phyloP scores from a whole-genome alignment of 2,113 vertebrate genomes.

The Hirundichthys speculiger region DNA sequence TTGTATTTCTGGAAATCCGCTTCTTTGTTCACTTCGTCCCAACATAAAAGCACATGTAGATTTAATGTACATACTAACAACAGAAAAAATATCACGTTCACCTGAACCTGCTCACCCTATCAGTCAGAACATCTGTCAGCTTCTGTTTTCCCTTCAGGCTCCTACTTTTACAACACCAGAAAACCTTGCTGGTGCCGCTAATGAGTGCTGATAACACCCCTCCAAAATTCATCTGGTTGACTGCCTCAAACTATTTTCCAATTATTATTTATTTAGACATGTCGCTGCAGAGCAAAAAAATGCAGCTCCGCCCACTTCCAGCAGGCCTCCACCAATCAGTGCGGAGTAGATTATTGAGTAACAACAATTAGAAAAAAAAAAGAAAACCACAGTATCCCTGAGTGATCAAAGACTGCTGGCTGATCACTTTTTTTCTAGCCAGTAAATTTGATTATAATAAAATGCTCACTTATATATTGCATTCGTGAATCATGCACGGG shows the following conservation, averaged over 20 bases:
- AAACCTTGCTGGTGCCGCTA: slow-evolving; percentile 47
- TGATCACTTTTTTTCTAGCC: neutral
- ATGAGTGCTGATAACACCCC: slow-evolving; percentile 51
- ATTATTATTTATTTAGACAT: slow-evolving; percentile 33
- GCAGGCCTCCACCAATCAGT: slow-evolving; percentile 30
- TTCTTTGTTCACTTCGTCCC: too few species aligned
- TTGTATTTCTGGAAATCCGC: too few species aligned
- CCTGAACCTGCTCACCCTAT: slow-evolving; percentile 35
- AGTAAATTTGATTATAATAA: neutral
- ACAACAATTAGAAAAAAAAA: slow-evolving; percentile 1
- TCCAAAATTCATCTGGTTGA: slow-evolving; percentile 31
- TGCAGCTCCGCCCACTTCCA: slow-evolving; percentile 22
- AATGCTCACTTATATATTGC: neutral
- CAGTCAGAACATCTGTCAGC: slow-evolving; percentile 12
- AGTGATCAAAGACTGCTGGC: slow-evolving; percentile 16
- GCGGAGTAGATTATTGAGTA: slow-evolving; percentile 9
- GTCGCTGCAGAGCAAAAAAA: slow-evolving; percentile 38
- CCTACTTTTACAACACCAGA: slow-evolving; percentile 31
- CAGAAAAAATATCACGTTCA: slow-evolving; percentile 30
- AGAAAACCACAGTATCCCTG: neutral
- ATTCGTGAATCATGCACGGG: neutral
- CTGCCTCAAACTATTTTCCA: slow-evolving; percentile 6
- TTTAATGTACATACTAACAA: slow-evolving; percentile 14
- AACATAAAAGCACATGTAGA: too few species aligned
- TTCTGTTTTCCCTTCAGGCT: slow-evolving; percentile 24